Conservation (phyloP, 2,113 vertebrate genomes). For the Henicopernis longicauda region DNA sequence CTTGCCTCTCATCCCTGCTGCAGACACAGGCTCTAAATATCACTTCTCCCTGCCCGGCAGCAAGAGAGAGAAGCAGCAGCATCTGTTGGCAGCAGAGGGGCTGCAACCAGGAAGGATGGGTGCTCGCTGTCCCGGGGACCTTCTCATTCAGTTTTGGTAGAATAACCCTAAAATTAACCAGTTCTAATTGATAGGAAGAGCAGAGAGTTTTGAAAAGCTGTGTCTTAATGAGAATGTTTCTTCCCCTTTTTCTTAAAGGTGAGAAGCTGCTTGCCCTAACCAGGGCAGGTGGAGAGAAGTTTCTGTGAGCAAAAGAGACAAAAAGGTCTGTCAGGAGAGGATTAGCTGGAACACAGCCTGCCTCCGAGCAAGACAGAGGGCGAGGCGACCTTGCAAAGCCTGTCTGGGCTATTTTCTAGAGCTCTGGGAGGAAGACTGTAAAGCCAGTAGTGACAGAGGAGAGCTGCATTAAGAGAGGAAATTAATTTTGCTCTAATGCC, state of each 20-base stretch:
- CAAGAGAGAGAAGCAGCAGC: neutral
- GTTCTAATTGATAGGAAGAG: neutral
- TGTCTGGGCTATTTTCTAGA: neutral
- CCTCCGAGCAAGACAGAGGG: neutral
- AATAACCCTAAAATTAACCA: neutral
- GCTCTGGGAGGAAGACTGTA: neutral
- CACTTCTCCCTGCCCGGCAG: neutral
- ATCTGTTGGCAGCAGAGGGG: neutral
- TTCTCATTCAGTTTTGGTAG: neutral
- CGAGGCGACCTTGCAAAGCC: conserved; percentile 6
- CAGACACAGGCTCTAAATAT: neutral
- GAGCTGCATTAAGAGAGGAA: neutral
- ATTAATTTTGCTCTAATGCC: neutral
- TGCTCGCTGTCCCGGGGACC: neutral
- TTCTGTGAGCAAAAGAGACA: neutral
- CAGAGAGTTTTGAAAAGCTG: neutral
- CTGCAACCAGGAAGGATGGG: neutral
- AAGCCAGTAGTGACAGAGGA: neutral
- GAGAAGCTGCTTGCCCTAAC: neutral
- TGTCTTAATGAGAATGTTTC: neutral
- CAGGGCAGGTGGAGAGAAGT: neutral
- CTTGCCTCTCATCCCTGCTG: neutral
- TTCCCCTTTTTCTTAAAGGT: neutral
- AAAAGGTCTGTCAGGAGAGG: neutral
- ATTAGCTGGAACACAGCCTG: conserved; percentile 16